Conservation (phyloP, 2,113 vertebrate species). For the western clawed frog (Xenopus tropicalis) region UCB_Xtro_10.0 CM004447.2:91861501-91862000, state of each 20-base stretch:
- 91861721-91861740: slow-evolving; percentile 82
- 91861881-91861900: slow-evolving; percentile 69
- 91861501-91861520: slow-evolving; percentile 67
- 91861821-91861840: slow-evolving; percentile 67
- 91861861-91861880: slow-evolving; percentile 60
- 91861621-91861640: slow-evolving; percentile 73
- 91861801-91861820: slow-evolving; percentile 71
- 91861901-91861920: slow-evolving; percentile 82
- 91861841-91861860: slow-evolving; percentile 69
- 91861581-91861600: slow-evolving; percentile 69
- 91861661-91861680: slow-evolving; percentile 93
- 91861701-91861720: slow-evolving; percentile 69
- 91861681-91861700: slow-evolving; percentile 75
- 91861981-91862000: slow-evolving; percentile 68
- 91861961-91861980: slow-evolving; percentile 63
- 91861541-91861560: slow-evolving; percentile 92
- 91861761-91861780: slow-evolving; percentile 67
- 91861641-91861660: slow-evolving; percentile 73
- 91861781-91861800: slow-evolving; percentile 67
- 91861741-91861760: slow-evolving; percentile 79
- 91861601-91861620: slow-evolving; percentile 79
- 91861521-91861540: slow-evolving; percentile 70
- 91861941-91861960: slow-evolving; percentile 73
- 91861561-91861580: slow-evolving; percentile 86
- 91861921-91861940: slow-evolving; percentile 66